Evolutionary conservation across 2,797 vertebrate genomes (phyloP).

Genomic region (Mormyrops attenuatus): DNA sequence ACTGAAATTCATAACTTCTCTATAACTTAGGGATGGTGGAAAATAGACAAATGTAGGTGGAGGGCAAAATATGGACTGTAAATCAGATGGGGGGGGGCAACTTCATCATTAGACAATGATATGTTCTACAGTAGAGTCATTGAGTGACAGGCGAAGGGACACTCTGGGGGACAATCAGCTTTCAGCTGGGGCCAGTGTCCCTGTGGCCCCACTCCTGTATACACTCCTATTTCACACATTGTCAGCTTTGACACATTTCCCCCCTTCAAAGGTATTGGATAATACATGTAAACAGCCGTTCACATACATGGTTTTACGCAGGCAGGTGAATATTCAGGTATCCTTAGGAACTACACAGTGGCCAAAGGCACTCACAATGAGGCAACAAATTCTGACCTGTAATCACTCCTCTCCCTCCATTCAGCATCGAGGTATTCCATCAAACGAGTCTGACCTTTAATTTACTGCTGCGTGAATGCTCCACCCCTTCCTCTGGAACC

Average conservation of each 20-base stretch:
- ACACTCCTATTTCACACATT: not conserved
- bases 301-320: not conserved
- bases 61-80: not conserved
- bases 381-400: not conserved
- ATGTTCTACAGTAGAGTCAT: not conserved
- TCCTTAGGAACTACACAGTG: not conserved
- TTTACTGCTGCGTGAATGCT: conserved; percentile 44
- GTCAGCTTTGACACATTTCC: not conserved
- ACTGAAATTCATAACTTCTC: not conserved
- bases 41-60: not conserved
- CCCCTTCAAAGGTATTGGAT: not conserved
- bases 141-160: not conserved
- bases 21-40: not conserved
- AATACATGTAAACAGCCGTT: not conserved
- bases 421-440: conserved; percentile 23
- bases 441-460: conserved; percentile 32
- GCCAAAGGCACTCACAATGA: not conserved
- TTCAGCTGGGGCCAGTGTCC: not conserved
- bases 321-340: not conserved
- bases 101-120: not conserved
- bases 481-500: conserved; percentile 43
- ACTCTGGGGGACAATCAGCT: not conserved
- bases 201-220: not conserved
- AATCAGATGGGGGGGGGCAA: not conserved
- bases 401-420: not conserved